Evolutionary conservation across 1,140 invertebrate species (phyloP).

Genomic region (Aphaenogaster floridana): DNA sequence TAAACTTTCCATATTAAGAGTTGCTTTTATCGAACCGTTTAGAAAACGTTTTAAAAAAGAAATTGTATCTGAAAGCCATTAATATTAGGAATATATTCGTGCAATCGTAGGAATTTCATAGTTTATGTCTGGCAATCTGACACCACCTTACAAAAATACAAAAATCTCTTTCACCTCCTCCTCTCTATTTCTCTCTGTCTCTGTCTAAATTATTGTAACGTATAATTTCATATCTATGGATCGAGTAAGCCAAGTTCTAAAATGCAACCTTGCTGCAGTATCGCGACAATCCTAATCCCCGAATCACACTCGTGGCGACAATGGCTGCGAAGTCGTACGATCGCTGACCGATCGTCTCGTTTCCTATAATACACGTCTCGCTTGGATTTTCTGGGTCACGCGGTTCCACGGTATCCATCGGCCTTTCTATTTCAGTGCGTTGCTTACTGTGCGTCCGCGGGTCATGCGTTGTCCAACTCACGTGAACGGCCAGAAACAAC

Average conservation of each 20-base stretch:
- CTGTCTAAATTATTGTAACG: not conserved
- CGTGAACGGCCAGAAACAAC: conserved; percentile 1
- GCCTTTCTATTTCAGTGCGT: conserved; percentile 74
- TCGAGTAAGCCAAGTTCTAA: not conserved
- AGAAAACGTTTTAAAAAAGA: not conserved
- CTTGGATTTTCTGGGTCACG: conserved; percentile 74
- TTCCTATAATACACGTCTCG: conserved; percentile 54
- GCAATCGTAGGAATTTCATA: not conserved
- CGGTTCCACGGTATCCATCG: conserved; percentile 53
- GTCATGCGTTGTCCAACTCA: conserved; percentile 38
- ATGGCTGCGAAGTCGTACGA: conserved; percentile 69
- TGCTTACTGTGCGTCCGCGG: conserved; percentile 17
- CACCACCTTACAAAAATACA: not conserved
- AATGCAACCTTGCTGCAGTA: conserved; percentile 7
- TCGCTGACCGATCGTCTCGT: conserved; percentile 59
- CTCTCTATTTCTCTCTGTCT: not conserved
- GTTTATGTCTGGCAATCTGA: not conserved
- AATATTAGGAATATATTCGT: not conserved
- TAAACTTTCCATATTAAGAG: not conserved
- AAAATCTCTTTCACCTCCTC: not conserved
- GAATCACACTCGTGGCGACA: conserved; percentile 27
- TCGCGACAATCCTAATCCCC: conserved; percentile 25
- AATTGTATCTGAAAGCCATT: not conserved
- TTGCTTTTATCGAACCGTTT: not conserved
- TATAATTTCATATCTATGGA: not conserved